Conservation (phyloP, 2,797 vertebrate species). For the Craterocephalus amniculus region DNA sequence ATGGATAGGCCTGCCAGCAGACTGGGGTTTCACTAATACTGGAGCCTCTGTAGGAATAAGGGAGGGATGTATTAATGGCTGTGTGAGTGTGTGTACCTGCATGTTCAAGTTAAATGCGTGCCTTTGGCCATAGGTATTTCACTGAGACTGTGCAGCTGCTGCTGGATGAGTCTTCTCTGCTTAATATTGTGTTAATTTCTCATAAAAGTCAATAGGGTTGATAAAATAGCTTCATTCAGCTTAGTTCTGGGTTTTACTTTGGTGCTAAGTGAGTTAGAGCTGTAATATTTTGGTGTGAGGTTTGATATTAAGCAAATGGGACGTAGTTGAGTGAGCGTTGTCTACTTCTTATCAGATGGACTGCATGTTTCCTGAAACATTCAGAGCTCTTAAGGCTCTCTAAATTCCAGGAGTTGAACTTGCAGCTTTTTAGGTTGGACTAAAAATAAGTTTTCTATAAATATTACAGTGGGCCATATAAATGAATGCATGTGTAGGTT, state of each 20-base stretch:
- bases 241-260: slow-evolving; percentile 43
- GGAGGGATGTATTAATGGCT: slow-evolving; percentile 57
- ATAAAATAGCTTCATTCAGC: slow-evolving; percentile 49
- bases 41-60: slow-evolving; percentile 58
- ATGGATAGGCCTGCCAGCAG: slow-evolving; percentile 76
- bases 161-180: slow-evolving; percentile 7
- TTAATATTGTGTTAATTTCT: slow-evolving; percentile 36
- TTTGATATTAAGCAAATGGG: slow-evolving; percentile 22
- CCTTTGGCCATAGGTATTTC: slow-evolving; percentile 21
- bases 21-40: slow-evolving; percentile 69
- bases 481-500: slow-evolving; percentile 10
- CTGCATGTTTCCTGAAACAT: not conserved
- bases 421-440: not conserved
- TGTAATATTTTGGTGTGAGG: not conserved
- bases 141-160: slow-evolving; percentile 12
- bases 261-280: slow-evolving; percentile 16
- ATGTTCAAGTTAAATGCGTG: slow-evolving; percentile 30
- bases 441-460: slow-evolving; percentile 5
- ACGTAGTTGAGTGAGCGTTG: not conserved
- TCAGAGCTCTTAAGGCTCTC: not conserved
- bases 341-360: slow-evolving; percentile 4
- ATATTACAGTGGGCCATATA: slow-evolving; percentile 1
- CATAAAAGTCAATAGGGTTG: slow-evolving; percentile 22
- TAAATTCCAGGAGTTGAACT: not conserved
- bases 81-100: slow-evolving; percentile 11